Percentiles rank a stretch among this genome's conserved stretches.
These are phyloP conservation scores for Carpatolechia fugitivella DNA, from an alignment of 2,888 invertebrate genomes.

Conservation along the genomic window DNA sequence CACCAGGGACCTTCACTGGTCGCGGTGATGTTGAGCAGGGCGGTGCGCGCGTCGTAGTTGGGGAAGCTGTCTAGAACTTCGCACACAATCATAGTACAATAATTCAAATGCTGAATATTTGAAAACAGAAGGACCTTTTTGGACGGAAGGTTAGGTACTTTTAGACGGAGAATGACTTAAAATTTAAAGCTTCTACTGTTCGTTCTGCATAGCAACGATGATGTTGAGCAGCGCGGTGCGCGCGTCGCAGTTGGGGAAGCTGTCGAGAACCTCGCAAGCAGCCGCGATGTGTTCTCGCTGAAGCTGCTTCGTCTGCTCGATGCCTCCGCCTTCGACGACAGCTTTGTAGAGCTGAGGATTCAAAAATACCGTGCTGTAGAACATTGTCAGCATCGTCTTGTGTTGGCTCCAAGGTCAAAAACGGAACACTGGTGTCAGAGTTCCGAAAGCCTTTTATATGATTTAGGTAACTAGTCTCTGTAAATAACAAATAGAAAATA, in stretches of 20 bases:
- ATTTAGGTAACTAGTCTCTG: too few relatives aligned
- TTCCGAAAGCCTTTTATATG: too few relatives aligned
- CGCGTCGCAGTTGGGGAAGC: constrained; percentile 90
- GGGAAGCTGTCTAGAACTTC: constrained; percentile 87
- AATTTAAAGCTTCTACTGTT: constrained; percentile 34
- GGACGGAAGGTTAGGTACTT: too few relatives aligned
- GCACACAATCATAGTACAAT: constrained; percentile 86
- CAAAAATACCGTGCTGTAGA: background rate
- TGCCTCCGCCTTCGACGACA: constrained; percentile 83
- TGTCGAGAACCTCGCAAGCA: constrained; percentile 86
- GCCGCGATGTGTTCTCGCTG: constrained; percentile 87
- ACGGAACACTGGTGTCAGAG: too few relatives aligned
- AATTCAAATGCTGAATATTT: too few relatives aligned
- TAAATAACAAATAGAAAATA: too few relatives aligned
- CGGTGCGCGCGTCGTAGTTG: constrained; percentile 89
- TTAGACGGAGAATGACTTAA: too few relatives aligned
- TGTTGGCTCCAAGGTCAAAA: too few relatives aligned
- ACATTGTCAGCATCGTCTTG: too few relatives aligned
- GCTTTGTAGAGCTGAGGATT: constrained; percentile 72
- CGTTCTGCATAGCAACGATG: constrained; percentile 89
- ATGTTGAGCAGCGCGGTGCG: constrained; percentile 92
- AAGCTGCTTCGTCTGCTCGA: constrained; percentile 85
- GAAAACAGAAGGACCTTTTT: too few relatives aligned
- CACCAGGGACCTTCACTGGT: constrained; percentile 34
- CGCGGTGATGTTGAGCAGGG: constrained; percentile 89